Evolutionary conservation across 1,140 invertebrate genomes (phyloP).

Genomic region (Rhyzopertha dominica): DNA sequence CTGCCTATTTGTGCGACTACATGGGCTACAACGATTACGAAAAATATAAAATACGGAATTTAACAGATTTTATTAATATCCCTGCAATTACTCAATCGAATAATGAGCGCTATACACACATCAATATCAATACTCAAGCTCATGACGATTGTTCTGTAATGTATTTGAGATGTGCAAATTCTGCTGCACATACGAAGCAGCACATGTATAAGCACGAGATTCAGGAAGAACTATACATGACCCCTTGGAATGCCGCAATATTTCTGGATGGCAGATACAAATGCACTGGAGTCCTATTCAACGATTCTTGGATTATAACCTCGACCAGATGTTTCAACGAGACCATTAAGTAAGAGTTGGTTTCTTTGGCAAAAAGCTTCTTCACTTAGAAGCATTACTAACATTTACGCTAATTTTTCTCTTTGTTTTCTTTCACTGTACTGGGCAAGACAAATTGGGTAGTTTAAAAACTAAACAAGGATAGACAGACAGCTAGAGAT

Average conservation of each 20-base stretch:
- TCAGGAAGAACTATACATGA: constrained; percentile 42
- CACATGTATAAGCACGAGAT: too few species aligned
- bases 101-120: neutral
- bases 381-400: constrained; percentile 1
- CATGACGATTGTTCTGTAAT: constrained; percentile 34
- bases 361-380: too few species aligned
- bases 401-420: too few species aligned
- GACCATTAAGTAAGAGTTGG: constrained; percentile 28
- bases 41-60: too few species aligned
- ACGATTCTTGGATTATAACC: constrained; percentile 58
- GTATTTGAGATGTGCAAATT: constrained; percentile 42
- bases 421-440: too few species aligned
- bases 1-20: constrained; percentile 53
- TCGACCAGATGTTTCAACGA: constrained; percentile 49
- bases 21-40: constrained; percentile 55
- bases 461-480: neutral
- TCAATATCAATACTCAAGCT: constrained; percentile 3
- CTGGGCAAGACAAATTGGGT: neutral
- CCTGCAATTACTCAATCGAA: too few species aligned
- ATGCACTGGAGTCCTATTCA: constrained; percentile 62
- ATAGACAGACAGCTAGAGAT: too few species aligned
- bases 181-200: constrained; percentile 38
- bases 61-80: too few species aligned
- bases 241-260: constrained; percentile 67
- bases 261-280: constrained; percentile 59